phyloP scores from a whole-genome alignment of 2,113 vertebrate species.

The Lepidothrix coronata region DNA sequence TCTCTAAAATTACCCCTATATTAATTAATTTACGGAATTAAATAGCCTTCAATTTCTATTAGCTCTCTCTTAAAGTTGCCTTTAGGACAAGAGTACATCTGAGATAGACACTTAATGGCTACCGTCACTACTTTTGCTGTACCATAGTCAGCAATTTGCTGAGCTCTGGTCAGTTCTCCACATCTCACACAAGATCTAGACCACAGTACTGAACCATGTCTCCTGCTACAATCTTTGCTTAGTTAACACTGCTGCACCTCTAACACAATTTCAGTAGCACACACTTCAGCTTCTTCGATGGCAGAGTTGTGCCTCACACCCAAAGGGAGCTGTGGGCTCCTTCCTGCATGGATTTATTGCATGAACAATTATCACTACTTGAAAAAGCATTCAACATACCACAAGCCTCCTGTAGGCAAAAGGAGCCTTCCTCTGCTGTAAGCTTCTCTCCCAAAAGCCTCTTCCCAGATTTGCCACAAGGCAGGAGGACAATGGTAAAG shows the following conservation, averaged over 20 bases:
- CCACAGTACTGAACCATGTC: neutral
- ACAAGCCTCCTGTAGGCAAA: neutral
- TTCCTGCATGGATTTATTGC: neutral
- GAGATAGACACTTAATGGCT: neutral
- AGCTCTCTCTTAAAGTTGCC: neutral
- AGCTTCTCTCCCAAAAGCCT: neutral
- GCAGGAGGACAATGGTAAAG: neutral
- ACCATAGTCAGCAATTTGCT: neutral
- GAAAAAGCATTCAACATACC: neutral
- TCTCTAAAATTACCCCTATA: neutral
- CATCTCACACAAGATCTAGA: neutral
- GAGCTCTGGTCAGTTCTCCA: neutral
- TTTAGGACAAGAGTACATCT: neutral
- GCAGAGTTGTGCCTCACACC: neutral
- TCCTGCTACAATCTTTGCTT: neutral
- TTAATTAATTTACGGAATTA: neutral
- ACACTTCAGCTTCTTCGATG: neutral
- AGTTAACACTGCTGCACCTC: neutral
- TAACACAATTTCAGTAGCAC: neutral
- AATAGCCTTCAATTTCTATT: neutral
- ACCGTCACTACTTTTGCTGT: neutral
- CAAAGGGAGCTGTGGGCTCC: neutral
- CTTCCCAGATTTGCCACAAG: neutral
- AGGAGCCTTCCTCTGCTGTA: neutral
- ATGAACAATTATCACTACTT: neutral